Evolutionary conservation across 2,888 invertebrate genomes (phyloP).

Genomic region (Epiblema foenella): DNA sequence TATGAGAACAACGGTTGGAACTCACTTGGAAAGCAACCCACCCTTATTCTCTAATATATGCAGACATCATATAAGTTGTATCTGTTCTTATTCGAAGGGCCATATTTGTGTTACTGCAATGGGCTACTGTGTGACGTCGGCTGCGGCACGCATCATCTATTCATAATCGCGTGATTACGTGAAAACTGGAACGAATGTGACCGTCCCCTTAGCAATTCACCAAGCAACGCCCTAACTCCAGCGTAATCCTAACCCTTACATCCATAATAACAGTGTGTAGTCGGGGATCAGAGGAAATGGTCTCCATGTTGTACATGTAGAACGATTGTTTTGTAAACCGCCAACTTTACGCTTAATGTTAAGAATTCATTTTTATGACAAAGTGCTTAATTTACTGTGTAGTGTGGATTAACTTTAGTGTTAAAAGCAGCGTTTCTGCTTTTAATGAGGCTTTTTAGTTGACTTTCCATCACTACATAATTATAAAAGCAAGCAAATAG

Average conservation of each 20-base stretch:
- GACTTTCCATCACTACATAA: not conserved
- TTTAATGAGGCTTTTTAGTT: not conserved
- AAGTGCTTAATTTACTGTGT: not conserved
- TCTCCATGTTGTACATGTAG: not conserved
- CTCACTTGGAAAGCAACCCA: too few relatives aligned
- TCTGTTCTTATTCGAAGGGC: not conserved
- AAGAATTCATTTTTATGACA: conserved; percentile 6
- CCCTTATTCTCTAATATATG: too few relatives aligned
- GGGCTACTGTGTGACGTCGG: not conserved
- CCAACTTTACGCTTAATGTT: not conserved
- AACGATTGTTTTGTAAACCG: not conserved
- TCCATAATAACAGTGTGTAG: not conserved
- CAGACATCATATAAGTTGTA: too few relatives aligned
- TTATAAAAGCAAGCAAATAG: too few relatives aligned
- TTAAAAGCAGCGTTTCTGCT: not conserved
- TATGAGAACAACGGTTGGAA: too few relatives aligned
- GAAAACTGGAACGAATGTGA: conserved; percentile 7
- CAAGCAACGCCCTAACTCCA: not conserved
- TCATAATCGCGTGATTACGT: conserved; percentile 19
- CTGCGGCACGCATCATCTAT: conserved; percentile 29
- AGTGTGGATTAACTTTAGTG: not conserved
- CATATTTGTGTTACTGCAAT: not conserved
- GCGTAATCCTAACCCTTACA: not conserved
- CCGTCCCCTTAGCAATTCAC: not conserved
- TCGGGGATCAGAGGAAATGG: not conserved